These are phyloP conservation scores for Babylonia areolata DNA, from an alignment of 1,140 invertebrate genomes.

Conservation along the genomic window DNA sequence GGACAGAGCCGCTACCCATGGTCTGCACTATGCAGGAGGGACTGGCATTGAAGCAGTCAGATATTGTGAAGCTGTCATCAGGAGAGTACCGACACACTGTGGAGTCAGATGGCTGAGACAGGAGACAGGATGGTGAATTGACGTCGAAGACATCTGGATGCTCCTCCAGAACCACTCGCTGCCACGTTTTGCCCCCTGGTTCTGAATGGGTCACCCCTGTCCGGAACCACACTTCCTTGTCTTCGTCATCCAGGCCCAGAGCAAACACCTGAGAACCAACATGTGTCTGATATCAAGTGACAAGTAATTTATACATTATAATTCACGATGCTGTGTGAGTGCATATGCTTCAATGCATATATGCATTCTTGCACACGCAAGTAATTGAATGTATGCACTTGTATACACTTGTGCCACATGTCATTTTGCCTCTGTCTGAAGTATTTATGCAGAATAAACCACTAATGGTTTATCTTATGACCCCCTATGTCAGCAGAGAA, in stretches of 20 bases:
- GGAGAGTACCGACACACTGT: not conserved
- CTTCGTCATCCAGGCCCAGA: conserved; percentile 83
- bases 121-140: conserved; percentile 20
- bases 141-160: not conserved
- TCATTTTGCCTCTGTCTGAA: too few relatives aligned
- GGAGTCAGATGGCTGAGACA: conserved; percentile 11
- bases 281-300: not conserved
- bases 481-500: too few relatives aligned
- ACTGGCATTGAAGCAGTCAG: conserved; percentile 6
- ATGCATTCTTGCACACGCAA: too few relatives aligned
- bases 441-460: too few relatives aligned
- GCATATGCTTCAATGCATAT: too few relatives aligned
- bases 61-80: conserved; percentile 25
- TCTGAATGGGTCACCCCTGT: conserved; percentile 86
- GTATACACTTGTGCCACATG: too few relatives aligned
- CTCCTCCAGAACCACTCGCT: conserved; percentile 67
- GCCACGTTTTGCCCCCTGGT: conserved; percentile 91
- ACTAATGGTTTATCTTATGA: too few relatives aligned
- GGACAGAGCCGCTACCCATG: not conserved
- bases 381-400: too few relatives aligned
- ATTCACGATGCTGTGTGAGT: too few relatives aligned
- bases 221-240: conserved; percentile 83
- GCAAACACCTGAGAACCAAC: conserved; percentile 76
- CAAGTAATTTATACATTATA: too few relatives aligned
- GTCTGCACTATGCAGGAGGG: not conserved